Evolutionary conservation across 92 coral and sea anemone genomes (phyloP).

Genomic region (Actinernus sp.): DNA sequence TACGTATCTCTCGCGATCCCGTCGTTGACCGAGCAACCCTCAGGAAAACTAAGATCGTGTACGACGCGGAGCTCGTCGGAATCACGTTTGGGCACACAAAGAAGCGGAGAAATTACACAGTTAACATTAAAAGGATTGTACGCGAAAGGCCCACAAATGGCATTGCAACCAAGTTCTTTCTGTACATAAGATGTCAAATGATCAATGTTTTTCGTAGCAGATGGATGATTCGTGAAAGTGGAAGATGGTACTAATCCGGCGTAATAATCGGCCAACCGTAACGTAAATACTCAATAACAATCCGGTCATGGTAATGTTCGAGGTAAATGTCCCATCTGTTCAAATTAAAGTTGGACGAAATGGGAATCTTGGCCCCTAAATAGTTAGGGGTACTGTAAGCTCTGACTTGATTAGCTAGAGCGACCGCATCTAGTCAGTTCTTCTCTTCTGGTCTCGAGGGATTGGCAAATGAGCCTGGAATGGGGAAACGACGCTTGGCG

Average conservation of each 20-base stretch:
- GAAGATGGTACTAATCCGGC: slow-evolving; percentile 16
- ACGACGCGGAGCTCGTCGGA: slow-evolving; percentile 40
- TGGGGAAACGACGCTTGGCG: slow-evolving; percentile 24
- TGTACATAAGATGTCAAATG: slow-evolving; percentile 23
- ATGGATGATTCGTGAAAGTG: slow-evolving; percentile 43
- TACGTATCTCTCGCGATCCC: slow-evolving; percentile 52
- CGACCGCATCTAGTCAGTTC: slow-evolving; percentile 1
- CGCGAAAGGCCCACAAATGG: slow-evolving; percentile 42
- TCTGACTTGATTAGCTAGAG: slow-evolving; percentile 33
- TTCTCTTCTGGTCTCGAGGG: neutral
- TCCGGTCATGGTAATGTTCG: slow-evolving; percentile 46
- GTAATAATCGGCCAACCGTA: slow-evolving; percentile 48
- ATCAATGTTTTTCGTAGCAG: slow-evolving; percentile 29
- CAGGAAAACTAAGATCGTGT: slow-evolving; percentile 44
- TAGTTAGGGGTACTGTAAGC: slow-evolving; percentile 16
- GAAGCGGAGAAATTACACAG: slow-evolving; percentile 47
- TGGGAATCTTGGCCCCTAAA: slow-evolving; percentile 29
- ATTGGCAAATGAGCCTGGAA: slow-evolving; percentile 28
- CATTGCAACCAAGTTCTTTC: slow-evolving; percentile 25
- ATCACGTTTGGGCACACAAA: slow-evolving; percentile 51
- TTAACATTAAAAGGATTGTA: slow-evolving; percentile 26
- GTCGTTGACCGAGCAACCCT: neutral
- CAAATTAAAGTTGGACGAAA: slow-evolving; percentile 18
- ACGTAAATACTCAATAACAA: slow-evolving; percentile 39
- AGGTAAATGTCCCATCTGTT: slow-evolving; percentile 17